Evolutionary conservation across 2,113 vertebrate genomes (phyloP).

Genomic region (Canis aureus): DNA sequence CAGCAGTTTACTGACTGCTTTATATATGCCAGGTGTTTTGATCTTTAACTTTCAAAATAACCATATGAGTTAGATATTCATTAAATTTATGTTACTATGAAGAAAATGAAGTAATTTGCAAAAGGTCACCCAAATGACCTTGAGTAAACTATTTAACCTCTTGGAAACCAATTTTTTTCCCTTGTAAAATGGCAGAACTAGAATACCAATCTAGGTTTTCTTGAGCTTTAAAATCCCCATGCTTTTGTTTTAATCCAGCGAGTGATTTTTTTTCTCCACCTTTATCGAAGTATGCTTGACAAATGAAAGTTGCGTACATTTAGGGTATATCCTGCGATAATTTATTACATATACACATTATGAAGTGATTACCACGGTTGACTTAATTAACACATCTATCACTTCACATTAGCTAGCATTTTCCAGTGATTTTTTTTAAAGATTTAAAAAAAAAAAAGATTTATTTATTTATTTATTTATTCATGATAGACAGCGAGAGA

Average conservation of each 20-base stretch:
- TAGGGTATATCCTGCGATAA: background rate
- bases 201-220: background rate
- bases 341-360: fast-evolving
- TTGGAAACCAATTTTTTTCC: background rate
- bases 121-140: background rate
- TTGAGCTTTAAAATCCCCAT: background rate
- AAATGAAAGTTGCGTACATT: background rate
- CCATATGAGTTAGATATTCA: background rate
- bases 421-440: background rate
- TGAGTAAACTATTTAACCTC: background rate
- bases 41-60: conserved; percentile 11
- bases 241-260: background rate
- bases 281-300: background rate
- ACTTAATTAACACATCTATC: background rate
- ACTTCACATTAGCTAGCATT: background rate
- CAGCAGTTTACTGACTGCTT: background rate
- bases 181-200: background rate
- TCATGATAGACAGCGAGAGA: no score
- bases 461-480: no score
- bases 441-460: no score
- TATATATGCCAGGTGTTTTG: background rate
- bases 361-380: background rate
- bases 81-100: background rate
- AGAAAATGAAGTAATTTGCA: background rate
- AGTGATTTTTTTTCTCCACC: background rate